A percentile compares a stretch with the other conserved stretches of the same genome.
phyloP scores from a whole-genome alignment of 2,797 vertebrate genomes.

The Pseudochaenichthys georgianus region DNA sequence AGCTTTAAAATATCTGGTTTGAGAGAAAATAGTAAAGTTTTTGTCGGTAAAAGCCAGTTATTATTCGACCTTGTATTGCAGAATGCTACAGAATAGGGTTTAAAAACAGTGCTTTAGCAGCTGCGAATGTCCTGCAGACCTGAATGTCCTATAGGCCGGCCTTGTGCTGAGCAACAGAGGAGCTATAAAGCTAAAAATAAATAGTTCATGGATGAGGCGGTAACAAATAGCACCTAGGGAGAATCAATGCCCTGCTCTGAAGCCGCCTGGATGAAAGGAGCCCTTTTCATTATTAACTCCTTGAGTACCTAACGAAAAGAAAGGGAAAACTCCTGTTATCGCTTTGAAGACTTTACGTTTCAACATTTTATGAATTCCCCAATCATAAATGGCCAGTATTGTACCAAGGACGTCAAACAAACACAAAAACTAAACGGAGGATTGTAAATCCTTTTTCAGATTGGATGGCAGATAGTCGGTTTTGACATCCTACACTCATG shows the following conservation, averaged over 20 bases:
- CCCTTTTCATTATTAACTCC: constrained; percentile 62
- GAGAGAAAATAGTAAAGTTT: constrained; percentile 1
- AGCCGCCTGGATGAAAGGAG: constrained; percentile 64
- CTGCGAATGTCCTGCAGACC: constrained; percentile 32
- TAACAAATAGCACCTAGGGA: constrained; percentile 65
- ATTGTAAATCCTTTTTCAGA: constrained; percentile 33
- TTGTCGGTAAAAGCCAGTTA: constrained; percentile 1
- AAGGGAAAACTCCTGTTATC: constrained; percentile 7
- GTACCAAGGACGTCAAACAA: constrained; percentile 15
- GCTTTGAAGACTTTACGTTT: background rate
- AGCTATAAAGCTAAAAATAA: constrained; percentile 80
- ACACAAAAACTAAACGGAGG: background rate
- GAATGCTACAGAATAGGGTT: background rate
- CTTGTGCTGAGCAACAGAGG: constrained; percentile 62
- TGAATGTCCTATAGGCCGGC: constrained; percentile 51
- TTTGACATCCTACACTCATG: constrained; percentile 13
- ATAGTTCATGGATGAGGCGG: constrained; percentile 67
- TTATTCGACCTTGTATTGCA: constrained; percentile 16
- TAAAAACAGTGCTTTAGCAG: background rate
- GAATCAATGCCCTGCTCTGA: constrained; percentile 73
- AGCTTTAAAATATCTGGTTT: constrained; percentile 10
- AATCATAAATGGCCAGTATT: constrained; percentile 4
- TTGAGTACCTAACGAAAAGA: constrained; percentile 34
- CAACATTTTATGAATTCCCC: background rate
- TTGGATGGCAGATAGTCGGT: background rate